Evolutionary conservation across 2,113 vertebrate genomes (phyloP).

Genomic region (Tragulus kanchil): DNA sequence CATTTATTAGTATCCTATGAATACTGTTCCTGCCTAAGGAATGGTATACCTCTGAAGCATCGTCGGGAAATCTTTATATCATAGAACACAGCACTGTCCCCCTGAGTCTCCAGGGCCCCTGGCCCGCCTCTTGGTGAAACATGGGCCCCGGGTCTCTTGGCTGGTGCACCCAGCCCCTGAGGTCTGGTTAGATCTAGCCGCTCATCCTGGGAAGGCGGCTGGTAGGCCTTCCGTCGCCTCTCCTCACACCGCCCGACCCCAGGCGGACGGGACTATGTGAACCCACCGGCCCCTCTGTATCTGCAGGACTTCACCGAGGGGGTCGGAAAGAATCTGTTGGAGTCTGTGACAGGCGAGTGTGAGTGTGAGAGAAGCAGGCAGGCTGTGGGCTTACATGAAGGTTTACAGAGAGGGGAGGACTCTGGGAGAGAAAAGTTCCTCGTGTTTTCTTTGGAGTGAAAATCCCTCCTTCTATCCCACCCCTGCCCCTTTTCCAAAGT

Average conservation of each 20-base stretch:
- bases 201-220: neutral
- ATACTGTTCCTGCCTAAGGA: neutral
- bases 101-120: neutral
- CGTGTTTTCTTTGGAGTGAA: neutral
- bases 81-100: neutral
- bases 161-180: neutral
- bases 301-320: rapidly evolving
- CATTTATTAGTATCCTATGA: neutral
- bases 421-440: neutral
- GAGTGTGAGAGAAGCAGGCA: neutral
- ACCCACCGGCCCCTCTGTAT: neutral
- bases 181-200: neutral
- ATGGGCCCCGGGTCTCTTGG: neutral
- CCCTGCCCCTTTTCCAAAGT: neutral
- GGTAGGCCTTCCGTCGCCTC: neutral
- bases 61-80: neutral
- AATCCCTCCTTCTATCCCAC: neutral
- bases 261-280: neutral
- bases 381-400: neutral
- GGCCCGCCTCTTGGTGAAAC: neutral
- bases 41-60: neutral
- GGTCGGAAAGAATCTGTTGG: neutral
- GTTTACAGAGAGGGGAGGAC: neutral
- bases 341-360: neutral
- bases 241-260: neutral